Conservation (phyloP, 2,888 invertebrate genomes). For the Cantharis rustica region DNA sequence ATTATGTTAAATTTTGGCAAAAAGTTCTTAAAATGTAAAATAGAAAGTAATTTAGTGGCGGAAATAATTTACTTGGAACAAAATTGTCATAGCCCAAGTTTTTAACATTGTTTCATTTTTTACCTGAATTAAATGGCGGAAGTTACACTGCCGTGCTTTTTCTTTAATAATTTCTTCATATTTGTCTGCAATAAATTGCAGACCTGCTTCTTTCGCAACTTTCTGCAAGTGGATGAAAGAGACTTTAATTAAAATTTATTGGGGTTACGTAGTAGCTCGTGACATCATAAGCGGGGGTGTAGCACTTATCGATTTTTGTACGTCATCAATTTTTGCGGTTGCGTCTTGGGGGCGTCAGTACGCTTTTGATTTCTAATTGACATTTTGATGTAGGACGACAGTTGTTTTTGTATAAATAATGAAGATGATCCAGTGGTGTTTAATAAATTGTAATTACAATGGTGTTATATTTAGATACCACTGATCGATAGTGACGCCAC, state of each 20-base stretch:
- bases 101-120: neutral
- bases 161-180: neutral
- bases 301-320: constrained; percentile 29
- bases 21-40: neutral
- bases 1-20: neutral
- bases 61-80: neutral
- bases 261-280: constrained; percentile 7
- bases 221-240: neutral
- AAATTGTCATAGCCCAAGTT: neutral
- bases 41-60: neutral
- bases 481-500: neutral
- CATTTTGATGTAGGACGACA: constrained; percentile 37
- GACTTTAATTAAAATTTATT: neutral
- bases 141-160: neutral
- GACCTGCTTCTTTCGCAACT: neutral
- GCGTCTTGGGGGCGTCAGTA: constrained; percentile 22
- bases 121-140: neutral
- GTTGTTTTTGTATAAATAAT: neutral
- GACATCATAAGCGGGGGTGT: constrained; percentile 37
- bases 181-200: neutral
- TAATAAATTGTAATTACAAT: neutral
- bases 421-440: neutral
- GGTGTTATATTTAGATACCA: neutral
- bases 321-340: constrained; percentile 28
- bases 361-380: constrained; percentile 35